Conservation (phyloP, 2,888 invertebrate genomes). For the Apodemia zela region DNA sequence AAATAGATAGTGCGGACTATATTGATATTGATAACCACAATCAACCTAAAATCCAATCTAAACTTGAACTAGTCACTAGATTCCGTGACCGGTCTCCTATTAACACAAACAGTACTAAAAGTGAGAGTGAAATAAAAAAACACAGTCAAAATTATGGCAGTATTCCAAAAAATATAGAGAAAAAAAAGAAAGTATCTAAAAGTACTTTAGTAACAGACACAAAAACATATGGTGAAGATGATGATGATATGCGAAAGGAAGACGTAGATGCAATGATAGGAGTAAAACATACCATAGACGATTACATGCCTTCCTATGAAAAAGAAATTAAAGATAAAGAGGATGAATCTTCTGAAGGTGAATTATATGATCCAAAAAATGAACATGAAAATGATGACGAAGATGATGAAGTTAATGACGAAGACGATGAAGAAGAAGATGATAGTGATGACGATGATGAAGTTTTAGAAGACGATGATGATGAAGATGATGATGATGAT, state of each 20-base stretch:
- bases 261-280: slow-evolving; percentile 67
- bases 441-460: slow-evolving; percentile 38
- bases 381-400: slow-evolving; percentile 26
- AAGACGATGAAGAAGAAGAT: slow-evolving; percentile 35
- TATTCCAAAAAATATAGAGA: slow-evolving; percentile 58
- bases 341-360: slow-evolving; percentile 26
- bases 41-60: neutral
- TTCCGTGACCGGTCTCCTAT: neutral
- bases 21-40: slow-evolving; percentile 21
- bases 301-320: slow-evolving; percentile 63
- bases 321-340: slow-evolving; percentile 42
- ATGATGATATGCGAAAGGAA: slow-evolving; percentile 53
- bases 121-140: slow-evolving; percentile 27
- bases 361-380: neutral
- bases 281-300: slow-evolving; percentile 56
- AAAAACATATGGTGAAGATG: slow-evolving; percentile 59
- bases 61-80: slow-evolving; percentile 10
- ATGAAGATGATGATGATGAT: slow-evolving; percentile 37
- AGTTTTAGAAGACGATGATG: slow-evolving; percentile 36
- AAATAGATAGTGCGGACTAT: slow-evolving; percentile 16
- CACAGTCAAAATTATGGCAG: slow-evolving; percentile 30
- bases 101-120: neutral
- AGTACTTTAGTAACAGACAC: slow-evolving; percentile 71
- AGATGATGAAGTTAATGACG: slow-evolving; percentile 33
- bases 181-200: slow-evolving; percentile 62